phyloP scores from a whole-genome alignment of 37 sponge, comb jelly and placozoan genomes.

The Chondrilla cf. caribensis region DNA sequence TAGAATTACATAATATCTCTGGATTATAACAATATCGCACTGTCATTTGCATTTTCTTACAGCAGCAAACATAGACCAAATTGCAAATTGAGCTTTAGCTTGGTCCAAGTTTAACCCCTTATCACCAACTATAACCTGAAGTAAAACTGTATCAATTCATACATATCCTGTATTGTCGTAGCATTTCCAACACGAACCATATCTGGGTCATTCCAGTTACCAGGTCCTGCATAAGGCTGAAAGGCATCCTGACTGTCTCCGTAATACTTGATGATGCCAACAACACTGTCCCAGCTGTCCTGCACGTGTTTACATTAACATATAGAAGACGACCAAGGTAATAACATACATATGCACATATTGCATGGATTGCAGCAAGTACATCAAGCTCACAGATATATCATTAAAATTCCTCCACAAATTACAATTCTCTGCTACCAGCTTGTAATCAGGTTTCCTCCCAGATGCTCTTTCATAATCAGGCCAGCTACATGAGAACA shows the following conservation, averaged over 20 bases:
- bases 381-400: slow-evolving; percentile 44
- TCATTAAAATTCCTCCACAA: slow-evolving; percentile 94
- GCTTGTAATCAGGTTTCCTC: slow-evolving; percentile 50
- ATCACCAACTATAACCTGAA: slow-evolving; percentile 75
- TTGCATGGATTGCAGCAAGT: background rate
- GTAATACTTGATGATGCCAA: slow-evolving; percentile 83
- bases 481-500: slow-evolving; percentile 98
- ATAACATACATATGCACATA: too few relatives aligned
- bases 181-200: slow-evolving; percentile 60
- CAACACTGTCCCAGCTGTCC: slow-evolving; percentile 92
- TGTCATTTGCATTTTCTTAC: slow-evolving; percentile 55
- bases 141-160: background rate
- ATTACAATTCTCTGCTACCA: slow-evolving; percentile 78
- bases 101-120: slow-evolving; percentile 71
- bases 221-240: slow-evolving; percentile 84
- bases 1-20: too few relatives aligned
- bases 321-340: too few relatives aligned
- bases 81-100: slow-evolving; percentile 76
- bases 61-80: slow-evolving; percentile 89
- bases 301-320: background rate
- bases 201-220: slow-evolving; percentile 99
- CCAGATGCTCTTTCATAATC: slow-evolving; percentile 59
- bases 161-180: background rate
- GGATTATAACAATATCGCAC: too few relatives aligned
- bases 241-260: slow-evolving; percentile 56